A percentile compares a stretch with the other conserved stretches of the same genome.
phyloP scores from a whole-genome alignment of 1,140 invertebrate species.

The Papilio glaucus region DNA sequence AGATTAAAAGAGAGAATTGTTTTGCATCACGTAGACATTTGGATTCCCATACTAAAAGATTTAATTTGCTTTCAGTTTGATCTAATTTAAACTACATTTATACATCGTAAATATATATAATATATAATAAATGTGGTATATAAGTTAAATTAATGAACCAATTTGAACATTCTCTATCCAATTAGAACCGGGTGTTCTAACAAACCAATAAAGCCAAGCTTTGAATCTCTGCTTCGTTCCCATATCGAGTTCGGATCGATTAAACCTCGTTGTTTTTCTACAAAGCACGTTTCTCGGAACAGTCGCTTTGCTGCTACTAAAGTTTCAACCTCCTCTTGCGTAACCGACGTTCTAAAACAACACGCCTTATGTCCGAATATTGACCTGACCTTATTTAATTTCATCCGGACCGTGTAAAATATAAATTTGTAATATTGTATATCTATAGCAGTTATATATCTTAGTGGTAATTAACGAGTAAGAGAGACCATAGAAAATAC shows the following conservation, averaged over 20 bases:
- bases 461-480: neutral
- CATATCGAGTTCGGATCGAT: conserved; percentile 76
- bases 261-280: conserved; percentile 75
- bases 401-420: conserved; percentile 36
- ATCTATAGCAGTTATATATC: too few relatives aligned
- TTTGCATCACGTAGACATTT: too few relatives aligned
- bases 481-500: neutral
- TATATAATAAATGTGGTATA: too few relatives aligned
- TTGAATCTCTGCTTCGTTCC: conserved; percentile 68
- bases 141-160: too few relatives aligned
- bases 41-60: too few relatives aligned
- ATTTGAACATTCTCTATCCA: conserved; percentile 37
- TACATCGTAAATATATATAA: too few relatives aligned
- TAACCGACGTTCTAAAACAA: conserved; percentile 69
- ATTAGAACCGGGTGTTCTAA: conserved; percentile 58
- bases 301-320: conserved; percentile 57
- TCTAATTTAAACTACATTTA: too few relatives aligned
- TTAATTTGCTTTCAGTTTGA: too few relatives aligned
- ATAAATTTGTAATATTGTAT: too few relatives aligned
- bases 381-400: conserved; percentile 65
- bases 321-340: conserved; percentile 72
- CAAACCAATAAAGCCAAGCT: conserved; percentile 64
- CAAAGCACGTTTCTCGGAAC: conserved; percentile 79
- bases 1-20: too few relatives aligned
- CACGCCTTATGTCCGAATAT: conserved; percentile 59